Evolutionary conservation across 2,888 invertebrate genomes (phyloP), one percentile per base, ranked within the genome.

Genomic region (Gibbula magus): DNA sequence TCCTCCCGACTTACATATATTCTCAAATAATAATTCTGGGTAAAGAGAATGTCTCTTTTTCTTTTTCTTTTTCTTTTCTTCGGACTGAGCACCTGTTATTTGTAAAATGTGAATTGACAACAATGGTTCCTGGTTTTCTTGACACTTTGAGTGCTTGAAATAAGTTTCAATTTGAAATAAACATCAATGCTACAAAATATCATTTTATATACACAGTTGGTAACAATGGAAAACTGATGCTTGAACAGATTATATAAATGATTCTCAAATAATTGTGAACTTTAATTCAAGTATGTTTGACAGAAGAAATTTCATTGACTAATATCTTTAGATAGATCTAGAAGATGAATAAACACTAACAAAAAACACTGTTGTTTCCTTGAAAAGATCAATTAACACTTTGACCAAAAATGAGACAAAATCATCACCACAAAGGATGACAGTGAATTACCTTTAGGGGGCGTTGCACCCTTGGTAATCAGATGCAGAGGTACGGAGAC

Each of bases 401-500:
- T 56, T 4, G 25, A 20, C n/a, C 1, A 56, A 7, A 7, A 8
- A 56, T n/a, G n/a, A n/a, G n/a, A n/a, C n/a, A 45, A 5, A 35
- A 35, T 35, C 7, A 5, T 45, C n/a, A n/a, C n/a, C 20, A 56
- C 3, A 56, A 5, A 13, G 1, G 1, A 56, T 20, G 13, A 8
- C 3, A 67, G 20, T 18, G 45, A 29, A 81, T 77, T 85, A 91
- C 90, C 86, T 88, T 89, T 91, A 2, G 89, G 85, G 8, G 89
- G 88, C 39, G 82, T 75, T 8, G 85, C 75, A 22, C 89, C 86
- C 78, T 89, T 90, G 39, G 90, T 88, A 61, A 92, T 86, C 4
- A 92, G 89, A 83, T 92, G 92, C 75, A 91, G 88, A 3, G 98
- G 98, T 18, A 98, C 98, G 7, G 98, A 98, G 95, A 97, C 96